phyloP scores from a whole-genome alignment of 2,888 invertebrate genomes.

The Ferrisia virgata region DNA sequence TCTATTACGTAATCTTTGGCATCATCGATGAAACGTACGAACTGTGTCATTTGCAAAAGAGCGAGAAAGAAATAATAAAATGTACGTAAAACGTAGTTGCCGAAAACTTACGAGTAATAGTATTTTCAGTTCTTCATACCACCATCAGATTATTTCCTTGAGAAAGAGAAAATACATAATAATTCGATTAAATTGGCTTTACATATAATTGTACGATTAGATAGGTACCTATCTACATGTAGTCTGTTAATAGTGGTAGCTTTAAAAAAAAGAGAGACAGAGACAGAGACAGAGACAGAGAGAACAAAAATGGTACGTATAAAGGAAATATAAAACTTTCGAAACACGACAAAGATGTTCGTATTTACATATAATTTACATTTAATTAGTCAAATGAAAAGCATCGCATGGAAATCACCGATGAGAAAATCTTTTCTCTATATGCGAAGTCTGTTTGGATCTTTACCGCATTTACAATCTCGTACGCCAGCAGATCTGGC shows the following conservation, averaged over 20 bases:
- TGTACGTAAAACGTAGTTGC: not conserved
- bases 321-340: not conserved
- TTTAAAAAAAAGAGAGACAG: not conserved
- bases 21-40: no score
- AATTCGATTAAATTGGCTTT: not conserved
- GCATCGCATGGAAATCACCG: not conserved
- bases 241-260: not conserved
- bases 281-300: no score
- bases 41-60: no score
- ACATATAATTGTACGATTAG: not conserved
- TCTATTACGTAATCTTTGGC: no score
- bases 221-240: no score
- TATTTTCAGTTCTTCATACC: no score
- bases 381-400: constrained; percentile 13
- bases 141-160: not conserved
- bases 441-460: not conserved
- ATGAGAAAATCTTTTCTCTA: not conserved
- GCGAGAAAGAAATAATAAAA: no score
- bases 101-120: no score
- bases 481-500: no score
- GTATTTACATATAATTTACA: constrained; percentile 25
- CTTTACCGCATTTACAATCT: no score
- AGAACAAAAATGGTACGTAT: no score
- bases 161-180: not conserved
- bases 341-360: constrained; percentile 13